Conservation (phyloP, 2,113 vertebrate genomes). For the Rhombomys opimus region DNA sequence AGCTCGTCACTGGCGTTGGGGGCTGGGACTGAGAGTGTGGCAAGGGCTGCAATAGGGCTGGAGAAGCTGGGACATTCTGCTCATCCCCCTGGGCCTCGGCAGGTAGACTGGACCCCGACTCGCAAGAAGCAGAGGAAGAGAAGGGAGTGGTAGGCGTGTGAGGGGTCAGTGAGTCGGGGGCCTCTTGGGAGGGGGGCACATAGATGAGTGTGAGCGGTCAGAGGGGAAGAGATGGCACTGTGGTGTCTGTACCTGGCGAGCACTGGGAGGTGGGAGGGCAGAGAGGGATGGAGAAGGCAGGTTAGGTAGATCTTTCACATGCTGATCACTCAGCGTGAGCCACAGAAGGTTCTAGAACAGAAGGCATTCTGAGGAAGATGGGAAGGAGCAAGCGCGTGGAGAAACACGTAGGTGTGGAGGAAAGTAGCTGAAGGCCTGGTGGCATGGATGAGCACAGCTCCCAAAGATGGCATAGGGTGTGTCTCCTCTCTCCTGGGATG, state of each 20-base stretch:
- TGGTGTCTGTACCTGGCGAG: not conserved
- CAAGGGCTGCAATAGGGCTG: not conserved
- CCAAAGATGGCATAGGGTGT: not conserved
- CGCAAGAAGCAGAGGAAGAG: not conserved
- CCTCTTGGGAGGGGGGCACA: not conserved
- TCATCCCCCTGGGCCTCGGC: not conserved
- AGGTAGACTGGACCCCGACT: not conserved
- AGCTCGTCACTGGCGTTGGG: not conserved
- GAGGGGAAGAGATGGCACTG: not conserved
- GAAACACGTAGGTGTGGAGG: not conserved
- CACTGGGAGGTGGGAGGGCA: not conserved
- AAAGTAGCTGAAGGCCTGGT: not conserved
- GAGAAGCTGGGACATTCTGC: not conserved
- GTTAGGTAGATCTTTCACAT: not conserved
- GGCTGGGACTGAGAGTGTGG: not conserved
- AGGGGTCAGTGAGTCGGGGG: not conserved
- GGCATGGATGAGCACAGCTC: not conserved
- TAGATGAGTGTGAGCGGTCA: not conserved
- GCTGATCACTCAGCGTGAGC: not conserved
- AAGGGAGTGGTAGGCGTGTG: not conserved
- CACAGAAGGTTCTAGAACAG: not conserved
- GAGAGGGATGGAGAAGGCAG: accelerated
- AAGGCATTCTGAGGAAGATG: not conserved
- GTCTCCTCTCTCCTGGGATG: not conserved
- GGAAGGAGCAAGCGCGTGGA: not conserved